Percentiles rank a stretch among this genome's conserved stretches.
phyloP scores from a whole-genome alignment of 2,797 vertebrate species.

The Apogon talboti region DNA sequence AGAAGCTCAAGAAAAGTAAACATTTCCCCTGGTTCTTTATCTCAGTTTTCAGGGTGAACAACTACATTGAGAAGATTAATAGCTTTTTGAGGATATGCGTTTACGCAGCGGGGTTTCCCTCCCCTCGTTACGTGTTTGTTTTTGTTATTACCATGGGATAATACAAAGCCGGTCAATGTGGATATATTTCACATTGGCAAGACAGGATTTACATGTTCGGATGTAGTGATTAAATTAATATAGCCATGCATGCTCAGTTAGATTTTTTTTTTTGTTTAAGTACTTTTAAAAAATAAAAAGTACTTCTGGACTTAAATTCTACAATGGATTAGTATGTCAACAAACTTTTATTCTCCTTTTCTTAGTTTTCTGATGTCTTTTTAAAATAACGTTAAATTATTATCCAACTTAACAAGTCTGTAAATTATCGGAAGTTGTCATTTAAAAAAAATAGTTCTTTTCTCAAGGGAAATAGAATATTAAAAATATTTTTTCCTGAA shows the following conservation, averaged over 20 bases:
- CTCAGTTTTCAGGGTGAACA: slow-evolving; percentile 84
- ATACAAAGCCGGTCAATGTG: slow-evolving; percentile 65
- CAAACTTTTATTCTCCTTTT: background rate
- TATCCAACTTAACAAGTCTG: background rate
- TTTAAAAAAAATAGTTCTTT: background rate
- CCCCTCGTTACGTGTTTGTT: slow-evolving; percentile 80
- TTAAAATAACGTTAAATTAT: background rate
- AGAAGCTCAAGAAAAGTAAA: slow-evolving; percentile 80
- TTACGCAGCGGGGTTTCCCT: slow-evolving; percentile 77
- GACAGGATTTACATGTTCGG: slow-evolving; percentile 52
- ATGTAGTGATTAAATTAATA: slow-evolving; percentile 27
- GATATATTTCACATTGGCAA: slow-evolving; percentile 64
- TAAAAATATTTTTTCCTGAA: slow-evolving; percentile 12
- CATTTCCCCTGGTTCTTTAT: slow-evolving; percentile 84
- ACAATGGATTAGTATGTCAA: background rate
- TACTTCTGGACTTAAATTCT: background rate
- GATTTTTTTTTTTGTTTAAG: slow-evolving; percentile 9
- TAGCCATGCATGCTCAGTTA: slow-evolving; percentile 8
- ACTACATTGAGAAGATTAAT: slow-evolving; percentile 84
- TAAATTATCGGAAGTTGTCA: background rate
- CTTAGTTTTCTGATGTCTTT: background rate
- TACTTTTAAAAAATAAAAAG: background rate
- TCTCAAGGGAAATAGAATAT: slow-evolving; percentile 10
- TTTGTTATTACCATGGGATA: slow-evolving; percentile 82
- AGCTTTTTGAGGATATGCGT: slow-evolving; percentile 82